phyloP scores from a whole-genome alignment of 1,140 invertebrate species.

The Pseudomyrmex cubaensis region DNA sequence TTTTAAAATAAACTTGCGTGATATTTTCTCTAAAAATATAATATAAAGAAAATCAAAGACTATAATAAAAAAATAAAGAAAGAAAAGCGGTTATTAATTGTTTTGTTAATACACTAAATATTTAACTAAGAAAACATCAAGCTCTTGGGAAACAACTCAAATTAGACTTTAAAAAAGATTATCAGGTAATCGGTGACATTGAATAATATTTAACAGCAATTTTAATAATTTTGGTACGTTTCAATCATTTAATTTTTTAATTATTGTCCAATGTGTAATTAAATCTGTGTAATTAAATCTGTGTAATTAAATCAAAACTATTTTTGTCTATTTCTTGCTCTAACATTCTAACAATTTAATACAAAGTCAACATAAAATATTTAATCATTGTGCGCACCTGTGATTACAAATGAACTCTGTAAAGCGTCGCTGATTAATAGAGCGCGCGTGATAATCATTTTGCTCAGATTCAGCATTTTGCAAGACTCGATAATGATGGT shows the following conservation, averaged over 20 bases:
- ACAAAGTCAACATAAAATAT: background rate
- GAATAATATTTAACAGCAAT: no score
- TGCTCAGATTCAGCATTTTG: constrained; percentile 53
- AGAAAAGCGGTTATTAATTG: background rate
- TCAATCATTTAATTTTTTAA: no score
- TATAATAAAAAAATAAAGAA: background rate
- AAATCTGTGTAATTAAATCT: no score
- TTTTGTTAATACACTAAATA: background rate
- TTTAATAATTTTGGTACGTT: background rate
- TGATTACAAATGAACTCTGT: constrained; percentile 10
- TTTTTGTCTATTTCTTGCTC: no score
- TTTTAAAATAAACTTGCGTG: background rate
- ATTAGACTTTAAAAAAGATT: background rate
- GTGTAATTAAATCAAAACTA: no score
- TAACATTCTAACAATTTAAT: no score
- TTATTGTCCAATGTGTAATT: no score
- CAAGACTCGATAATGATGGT: constrained; percentile 33
- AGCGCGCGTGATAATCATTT: constrained; percentile 43
- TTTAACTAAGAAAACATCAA: background rate
- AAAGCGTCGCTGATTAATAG: constrained; percentile 16
- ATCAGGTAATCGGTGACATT: background rate
- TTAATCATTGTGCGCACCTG: background rate
- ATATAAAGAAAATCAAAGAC: background rate
- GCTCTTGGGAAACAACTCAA: no score
- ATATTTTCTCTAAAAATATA: background rate